Evolutionary conservation across 2,797 vertebrate species (phyloP).

Genomic region (Nyctalus aviator): DNA sequence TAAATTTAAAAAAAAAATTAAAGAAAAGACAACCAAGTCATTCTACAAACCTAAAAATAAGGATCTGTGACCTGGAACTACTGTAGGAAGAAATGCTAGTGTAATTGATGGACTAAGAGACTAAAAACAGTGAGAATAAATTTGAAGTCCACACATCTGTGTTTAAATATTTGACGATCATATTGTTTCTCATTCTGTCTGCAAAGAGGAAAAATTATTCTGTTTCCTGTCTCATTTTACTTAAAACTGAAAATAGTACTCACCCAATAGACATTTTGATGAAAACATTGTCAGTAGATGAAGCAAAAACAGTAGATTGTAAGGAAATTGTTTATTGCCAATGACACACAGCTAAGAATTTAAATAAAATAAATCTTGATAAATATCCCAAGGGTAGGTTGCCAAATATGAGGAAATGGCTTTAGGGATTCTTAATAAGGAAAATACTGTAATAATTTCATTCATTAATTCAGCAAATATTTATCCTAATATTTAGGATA

Average conservation of each 20-base stretch:
- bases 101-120: not conserved
- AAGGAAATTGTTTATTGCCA: conserved; percentile 29
- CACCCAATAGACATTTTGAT: conserved; percentile 46
- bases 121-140: conserved; percentile 22
- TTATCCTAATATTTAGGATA: not conserved
- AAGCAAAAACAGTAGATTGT: conserved; percentile 54
- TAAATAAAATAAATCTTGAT: conserved; percentile 63
- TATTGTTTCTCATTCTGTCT: conserved; percentile 42
- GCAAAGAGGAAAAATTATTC: conserved; percentile 25
- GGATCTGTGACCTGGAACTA: not conserved
- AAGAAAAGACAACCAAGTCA: not conserved
- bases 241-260: conserved; percentile 65
- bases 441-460: not conserved
- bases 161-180: conserved; percentile 43
- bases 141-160: conserved; percentile 54
- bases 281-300: conserved; percentile 57
- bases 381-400: not conserved
- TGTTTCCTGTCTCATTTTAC: conserved; percentile 55
- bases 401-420: not conserved
- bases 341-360: conserved; percentile 45
- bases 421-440: conserved; percentile 36
- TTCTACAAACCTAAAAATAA: conserved; percentile 10
- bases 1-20: not conserved
- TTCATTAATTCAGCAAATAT: conserved; percentile 16
- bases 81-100: not conserved